phyloP scores from a whole-genome alignment of 2,113 vertebrate genomes.

The Hyla sarda region DNA sequence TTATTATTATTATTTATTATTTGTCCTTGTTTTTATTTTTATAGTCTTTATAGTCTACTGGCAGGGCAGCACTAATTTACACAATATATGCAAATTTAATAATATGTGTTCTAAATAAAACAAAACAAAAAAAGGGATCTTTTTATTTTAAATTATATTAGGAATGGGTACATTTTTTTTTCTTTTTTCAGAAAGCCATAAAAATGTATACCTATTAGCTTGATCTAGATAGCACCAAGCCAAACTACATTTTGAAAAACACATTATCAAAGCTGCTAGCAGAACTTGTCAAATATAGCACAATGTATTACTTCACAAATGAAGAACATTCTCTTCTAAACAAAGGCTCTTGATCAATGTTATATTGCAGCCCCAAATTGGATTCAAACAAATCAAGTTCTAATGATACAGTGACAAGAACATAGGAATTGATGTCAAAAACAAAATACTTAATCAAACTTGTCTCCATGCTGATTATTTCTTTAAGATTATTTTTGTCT shows the following conservation, averaged over 20 bases:
- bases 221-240: not conserved
- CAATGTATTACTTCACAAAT: constrained; percentile 14
- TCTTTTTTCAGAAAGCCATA: not conserved
- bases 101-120: not conserved
- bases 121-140: not conserved
- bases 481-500: not conserved
- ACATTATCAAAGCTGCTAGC: constrained; percentile 20
- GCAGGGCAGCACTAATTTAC: too few relatives aligned
- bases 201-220: constrained; percentile 14
- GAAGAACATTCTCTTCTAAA: constrained; percentile 29
- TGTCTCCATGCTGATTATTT: not conserved
- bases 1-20: too few relatives aligned
- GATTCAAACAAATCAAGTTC: constrained; percentile 33
- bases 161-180: not conserved
- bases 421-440: constrained; percentile 25
- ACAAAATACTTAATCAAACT: constrained; percentile 26
- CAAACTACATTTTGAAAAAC: constrained; percentile 16
- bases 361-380: constrained; percentile 11
- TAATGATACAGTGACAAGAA: constrained; percentile 29
- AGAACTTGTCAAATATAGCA: constrained; percentile 8
- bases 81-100: too few relatives aligned
- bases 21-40: too few relatives aligned
- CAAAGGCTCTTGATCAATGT: constrained; percentile 35
- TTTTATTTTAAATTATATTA: not conserved
- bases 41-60: too few relatives aligned